Conservation (phyloP, 2,888 invertebrate species). For the Ichneumoninae sp. region DNA sequence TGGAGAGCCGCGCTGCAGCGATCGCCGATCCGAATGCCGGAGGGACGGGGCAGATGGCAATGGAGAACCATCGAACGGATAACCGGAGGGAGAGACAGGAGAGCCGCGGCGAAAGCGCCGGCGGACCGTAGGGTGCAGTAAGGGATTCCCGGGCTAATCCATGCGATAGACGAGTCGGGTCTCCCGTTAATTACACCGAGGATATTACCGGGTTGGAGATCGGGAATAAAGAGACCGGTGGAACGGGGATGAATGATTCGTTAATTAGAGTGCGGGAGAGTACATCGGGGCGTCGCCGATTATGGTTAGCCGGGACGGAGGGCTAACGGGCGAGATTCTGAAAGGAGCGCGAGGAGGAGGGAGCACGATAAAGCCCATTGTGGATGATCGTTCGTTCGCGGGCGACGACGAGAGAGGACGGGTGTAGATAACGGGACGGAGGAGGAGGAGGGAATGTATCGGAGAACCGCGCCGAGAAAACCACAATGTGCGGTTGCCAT, state of each 20-base stretch:
- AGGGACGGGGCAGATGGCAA: constrained; percentile 9
- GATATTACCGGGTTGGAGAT: constrained; percentile 14
- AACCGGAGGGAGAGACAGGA: constrained; percentile 5
- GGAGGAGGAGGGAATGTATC: constrained; percentile 31
- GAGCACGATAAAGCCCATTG: constrained; percentile 80
- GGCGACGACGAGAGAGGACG: constrained; percentile 63
- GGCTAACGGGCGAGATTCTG: constrained; percentile 51
- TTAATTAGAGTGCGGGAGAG: constrained; percentile 80
- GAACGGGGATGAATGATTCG: constrained; percentile 79
- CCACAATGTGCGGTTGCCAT: constrained; percentile 35
- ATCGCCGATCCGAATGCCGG: constrained; percentile 41
- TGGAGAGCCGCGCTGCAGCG: constrained; percentile 9
- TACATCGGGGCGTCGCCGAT: constrained; percentile 49
- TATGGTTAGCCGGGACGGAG: constrained; percentile 35
- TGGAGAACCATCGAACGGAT: background rate
- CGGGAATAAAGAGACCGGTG: constrained; percentile 43
- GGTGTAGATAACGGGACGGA: constrained; percentile 16
- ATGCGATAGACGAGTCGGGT: constrained; percentile 49
- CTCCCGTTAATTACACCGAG: constrained; percentile 59
- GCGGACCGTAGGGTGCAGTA: constrained; percentile 5
- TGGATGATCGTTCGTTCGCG: constrained; percentile 78
- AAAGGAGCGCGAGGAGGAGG: constrained; percentile 74
- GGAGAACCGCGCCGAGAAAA: constrained; percentile 34
- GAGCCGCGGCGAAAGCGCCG: background rate
- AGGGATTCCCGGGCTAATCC: constrained; percentile 52